Percentiles rank a stretch among this genome's conserved stretches.
Evolutionary conservation across 2,888 invertebrate species (phyloP).

Genomic region (Ypsolopha sequella): DNA sequence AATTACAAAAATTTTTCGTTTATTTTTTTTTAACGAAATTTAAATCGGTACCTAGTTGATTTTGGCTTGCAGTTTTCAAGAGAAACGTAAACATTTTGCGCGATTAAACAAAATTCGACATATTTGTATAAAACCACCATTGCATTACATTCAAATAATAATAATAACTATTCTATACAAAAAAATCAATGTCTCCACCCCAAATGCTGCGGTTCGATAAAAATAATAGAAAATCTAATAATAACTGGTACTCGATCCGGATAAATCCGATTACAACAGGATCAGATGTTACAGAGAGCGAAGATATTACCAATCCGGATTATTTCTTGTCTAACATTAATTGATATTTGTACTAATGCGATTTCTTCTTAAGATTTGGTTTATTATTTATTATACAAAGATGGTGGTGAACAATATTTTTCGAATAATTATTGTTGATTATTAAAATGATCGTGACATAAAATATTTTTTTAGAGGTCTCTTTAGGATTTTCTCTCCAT

Average conservation of each 20-base stretch:
- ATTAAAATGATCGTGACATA: no score
- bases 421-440: no score
- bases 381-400: not conserved
- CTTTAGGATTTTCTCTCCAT: no score
- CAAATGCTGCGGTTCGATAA: slow-evolving; percentile 32
- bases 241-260: slow-evolving; percentile 53
- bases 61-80: no score
- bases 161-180: slow-evolving; percentile 19
- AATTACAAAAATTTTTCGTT: no score
- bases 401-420: no score
- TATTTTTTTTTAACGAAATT: no score
- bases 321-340: slow-evolving; percentile 45
- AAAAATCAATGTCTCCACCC: slow-evolving; percentile 53
- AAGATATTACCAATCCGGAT: slow-evolving; percentile 50
- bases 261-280: slow-evolving; percentile 57
- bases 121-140: not conserved
- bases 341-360: not conserved
- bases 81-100: no score
- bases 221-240: slow-evolving; percentile 60
- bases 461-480: no score
- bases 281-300: slow-evolving; percentile 52
- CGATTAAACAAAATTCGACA: not conserved
- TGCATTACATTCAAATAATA: not conserved
- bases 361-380: not conserved
- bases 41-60: no score